Evolutionary conservation across 2,797 vertebrate genomes (phyloP).

Genomic region (Tamandua tetradactyla): DNA sequence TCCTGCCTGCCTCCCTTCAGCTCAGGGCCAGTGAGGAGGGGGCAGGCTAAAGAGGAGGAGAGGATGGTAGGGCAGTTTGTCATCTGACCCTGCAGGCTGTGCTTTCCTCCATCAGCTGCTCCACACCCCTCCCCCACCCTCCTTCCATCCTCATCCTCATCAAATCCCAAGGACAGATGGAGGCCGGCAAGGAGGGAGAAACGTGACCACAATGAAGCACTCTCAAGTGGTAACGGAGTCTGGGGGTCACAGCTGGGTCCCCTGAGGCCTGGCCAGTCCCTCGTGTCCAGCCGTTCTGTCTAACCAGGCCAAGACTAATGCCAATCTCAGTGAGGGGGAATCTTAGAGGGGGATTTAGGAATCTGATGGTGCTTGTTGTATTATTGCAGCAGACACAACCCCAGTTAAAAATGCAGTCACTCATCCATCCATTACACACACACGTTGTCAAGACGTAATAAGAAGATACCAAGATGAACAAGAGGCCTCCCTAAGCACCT

Average conservation of each 20-base stretch:
- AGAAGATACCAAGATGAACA: background rate
- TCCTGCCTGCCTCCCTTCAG: background rate
- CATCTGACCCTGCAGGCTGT: conserved; percentile 29
- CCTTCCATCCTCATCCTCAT: conserved; percentile 73
- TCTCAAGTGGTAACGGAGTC: conserved; percentile 63
- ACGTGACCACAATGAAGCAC: conserved; percentile 61
- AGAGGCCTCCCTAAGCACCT: conserved; percentile 50
- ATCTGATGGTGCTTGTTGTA: conserved; percentile 1
- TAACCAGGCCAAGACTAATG: background rate
- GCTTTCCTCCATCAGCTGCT: conserved; percentile 29
- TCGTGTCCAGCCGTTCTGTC: conserved; percentile 36
- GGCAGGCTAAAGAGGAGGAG: background rate
- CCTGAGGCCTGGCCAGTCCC: conserved; percentile 55
- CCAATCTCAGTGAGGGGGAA: background rate
- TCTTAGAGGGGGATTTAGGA: background rate
- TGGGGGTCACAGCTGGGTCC: conserved; percentile 73
- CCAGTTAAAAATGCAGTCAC: conserved; percentile 26
- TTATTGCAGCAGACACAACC: background rate
- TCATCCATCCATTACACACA: background rate
- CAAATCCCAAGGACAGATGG: conserved; percentile 75
- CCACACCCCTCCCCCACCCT: conserved; percentile 35
- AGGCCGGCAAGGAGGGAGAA: conserved; percentile 24
- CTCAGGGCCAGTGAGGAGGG: background rate
- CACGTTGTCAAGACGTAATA: background rate
- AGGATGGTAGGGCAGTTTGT: conserved; percentile 61